A percentile compares a stretch with the other conserved stretches of the same genome.
These are phyloP conservation scores for Drosophila pectinifera DNA, from an alignment of 1,140 invertebrate genomes.

Conservation along the genomic window DNA sequence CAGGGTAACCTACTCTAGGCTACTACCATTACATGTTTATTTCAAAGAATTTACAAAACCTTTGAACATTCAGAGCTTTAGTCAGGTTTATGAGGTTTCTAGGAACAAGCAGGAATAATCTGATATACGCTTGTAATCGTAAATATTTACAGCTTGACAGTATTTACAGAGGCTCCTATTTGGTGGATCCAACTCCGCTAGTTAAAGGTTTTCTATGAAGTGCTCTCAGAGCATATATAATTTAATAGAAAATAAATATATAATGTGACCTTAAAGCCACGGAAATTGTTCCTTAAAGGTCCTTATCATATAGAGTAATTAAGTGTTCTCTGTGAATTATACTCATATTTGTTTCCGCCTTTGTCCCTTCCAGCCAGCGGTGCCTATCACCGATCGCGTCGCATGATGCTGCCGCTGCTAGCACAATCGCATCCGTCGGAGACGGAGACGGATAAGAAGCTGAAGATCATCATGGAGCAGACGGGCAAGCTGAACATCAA, in stretches of 20 bases:
- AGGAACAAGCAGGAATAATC: not conserved
- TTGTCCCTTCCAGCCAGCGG: constrained; percentile 31
- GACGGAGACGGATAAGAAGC: constrained; percentile 85
- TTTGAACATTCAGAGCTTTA: not conserved
- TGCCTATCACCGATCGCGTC: constrained; percentile 36
- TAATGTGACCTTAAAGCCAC: not conserved
- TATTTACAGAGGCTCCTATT: not conserved
- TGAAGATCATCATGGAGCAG: constrained; percentile 86
- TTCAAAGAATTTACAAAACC: not conserved
- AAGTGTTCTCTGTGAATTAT: not conserved
- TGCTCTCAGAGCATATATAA: not conserved
- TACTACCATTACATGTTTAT: not conserved
- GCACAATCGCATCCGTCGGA: constrained; percentile 79
- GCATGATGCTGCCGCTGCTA: constrained; percentile 57
- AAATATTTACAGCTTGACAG: too few relatives aligned
- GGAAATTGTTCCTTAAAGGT: not conserved
- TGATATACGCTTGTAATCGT: too few relatives aligned
- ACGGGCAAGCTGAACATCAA: constrained; percentile 94
- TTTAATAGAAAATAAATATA: not conserved
- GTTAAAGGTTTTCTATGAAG: not conserved
- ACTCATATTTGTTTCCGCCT: not conserved
- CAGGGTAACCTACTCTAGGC: not conserved
- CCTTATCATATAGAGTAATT: not conserved
- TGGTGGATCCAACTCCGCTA: too few relatives aligned
- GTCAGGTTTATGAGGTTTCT: too few relatives aligned